Conservation (phyloP, 2,113 vertebrate species). For the Regulus satrapa region DNA sequence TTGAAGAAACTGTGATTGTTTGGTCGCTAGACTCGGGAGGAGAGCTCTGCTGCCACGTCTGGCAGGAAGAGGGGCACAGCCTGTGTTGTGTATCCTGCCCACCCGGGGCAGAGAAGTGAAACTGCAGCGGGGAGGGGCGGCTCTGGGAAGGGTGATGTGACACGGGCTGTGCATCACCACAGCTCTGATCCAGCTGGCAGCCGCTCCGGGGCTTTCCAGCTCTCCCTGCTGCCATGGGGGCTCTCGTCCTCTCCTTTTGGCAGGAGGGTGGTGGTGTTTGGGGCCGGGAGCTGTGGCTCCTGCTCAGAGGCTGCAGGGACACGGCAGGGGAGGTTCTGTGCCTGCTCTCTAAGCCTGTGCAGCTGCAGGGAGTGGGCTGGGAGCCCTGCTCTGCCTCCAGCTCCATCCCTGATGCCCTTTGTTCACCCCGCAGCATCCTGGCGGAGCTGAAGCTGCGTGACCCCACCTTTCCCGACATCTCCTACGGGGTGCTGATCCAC, state of each 20-base stretch:
- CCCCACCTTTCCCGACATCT: conserved; percentile 83
- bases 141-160: background rate
- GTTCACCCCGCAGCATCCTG: conserved; percentile 79
- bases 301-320: fast-evolving
- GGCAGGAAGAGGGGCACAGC: background rate
- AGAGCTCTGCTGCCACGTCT: background rate
- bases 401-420: background rate
- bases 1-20: background rate
- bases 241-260: background rate
- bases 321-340: background rate
- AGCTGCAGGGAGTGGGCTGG: background rate
- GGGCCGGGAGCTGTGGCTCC: background rate
- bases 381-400: background rate
- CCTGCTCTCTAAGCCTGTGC: background rate
- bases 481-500: conserved; percentile 89
- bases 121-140: background rate
- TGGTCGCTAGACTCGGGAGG: background rate
- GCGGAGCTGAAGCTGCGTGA: conserved; percentile 87
- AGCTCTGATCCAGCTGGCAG: background rate
- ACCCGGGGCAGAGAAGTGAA: background rate
- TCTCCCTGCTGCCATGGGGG: background rate
- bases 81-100: background rate
- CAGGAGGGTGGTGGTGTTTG: background rate
- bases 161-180: background rate
- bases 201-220: background rate